These are phyloP conservation scores for Cephalopholis sonnerati DNA, from an alignment of 2,113 vertebrate species.

Conservation along the genomic window DNA sequence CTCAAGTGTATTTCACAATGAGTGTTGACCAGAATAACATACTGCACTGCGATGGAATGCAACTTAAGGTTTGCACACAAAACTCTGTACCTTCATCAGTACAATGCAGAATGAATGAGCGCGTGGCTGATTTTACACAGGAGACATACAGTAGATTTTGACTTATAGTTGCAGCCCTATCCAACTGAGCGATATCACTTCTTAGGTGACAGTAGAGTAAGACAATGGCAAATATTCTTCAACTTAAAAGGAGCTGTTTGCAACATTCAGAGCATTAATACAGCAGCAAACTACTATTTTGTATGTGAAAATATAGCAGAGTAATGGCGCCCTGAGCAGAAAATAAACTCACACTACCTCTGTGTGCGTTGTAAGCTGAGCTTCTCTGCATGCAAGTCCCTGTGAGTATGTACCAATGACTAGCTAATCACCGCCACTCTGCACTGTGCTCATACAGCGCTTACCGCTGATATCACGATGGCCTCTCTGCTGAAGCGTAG, in stretches of 20 bases:
- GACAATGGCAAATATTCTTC: background rate
- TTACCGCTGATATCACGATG: too few relatives aligned
- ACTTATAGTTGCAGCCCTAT: background rate
- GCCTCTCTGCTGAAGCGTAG: too few relatives aligned
- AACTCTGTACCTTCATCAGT: background rate
- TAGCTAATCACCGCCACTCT: too few relatives aligned
- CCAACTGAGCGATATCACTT: background rate
- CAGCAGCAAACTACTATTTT: too few relatives aligned
- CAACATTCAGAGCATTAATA: too few relatives aligned
- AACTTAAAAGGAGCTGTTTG: background rate
- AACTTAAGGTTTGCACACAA: slow-evolving; percentile 2
- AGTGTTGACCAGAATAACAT: background rate
- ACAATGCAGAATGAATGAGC: background rate
- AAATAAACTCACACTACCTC: too few relatives aligned
- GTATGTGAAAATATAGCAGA: too few relatives aligned
- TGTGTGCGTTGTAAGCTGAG: too few relatives aligned
- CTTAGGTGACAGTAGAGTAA: background rate
- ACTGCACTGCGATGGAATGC: background rate
- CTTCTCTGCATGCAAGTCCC: too few relatives aligned
- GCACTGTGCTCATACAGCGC: too few relatives aligned
- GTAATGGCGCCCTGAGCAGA: too few relatives aligned
- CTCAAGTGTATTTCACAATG: background rate
- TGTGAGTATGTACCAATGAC: too few relatives aligned
- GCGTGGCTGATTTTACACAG: background rate
- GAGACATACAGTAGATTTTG: background rate